A percentile compares a stretch with the other conserved stretches of the same genome.
These are phyloP conservation scores for Phycodurus eques DNA, from an alignment of 2,113 vertebrate genomes.

Conservation along the genomic window DNA sequence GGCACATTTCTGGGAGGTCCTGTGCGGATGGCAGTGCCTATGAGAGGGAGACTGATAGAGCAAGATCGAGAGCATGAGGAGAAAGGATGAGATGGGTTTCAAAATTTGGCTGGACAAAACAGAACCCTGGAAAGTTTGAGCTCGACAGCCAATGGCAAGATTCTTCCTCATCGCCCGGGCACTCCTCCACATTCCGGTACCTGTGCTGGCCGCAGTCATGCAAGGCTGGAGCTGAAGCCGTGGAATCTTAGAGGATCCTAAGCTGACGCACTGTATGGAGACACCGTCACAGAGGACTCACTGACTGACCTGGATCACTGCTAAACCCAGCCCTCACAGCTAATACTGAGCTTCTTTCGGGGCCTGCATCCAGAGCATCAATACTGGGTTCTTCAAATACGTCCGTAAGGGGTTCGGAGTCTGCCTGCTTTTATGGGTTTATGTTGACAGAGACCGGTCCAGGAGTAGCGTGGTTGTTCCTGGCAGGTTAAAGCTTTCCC, in stretches of 20 bases:
- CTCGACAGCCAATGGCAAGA: background rate
- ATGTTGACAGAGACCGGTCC: conserved; percentile 42
- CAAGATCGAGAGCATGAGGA: conserved; percentile 34
- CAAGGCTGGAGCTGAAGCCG: conserved; percentile 31
- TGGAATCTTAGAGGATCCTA: conserved; percentile 49
- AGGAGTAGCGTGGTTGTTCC: conserved; percentile 50
- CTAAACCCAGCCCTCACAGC: conserved; percentile 31
- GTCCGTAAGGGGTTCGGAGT: conserved; percentile 14
- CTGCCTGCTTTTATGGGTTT: conserved; percentile 25
- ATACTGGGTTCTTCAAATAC: conserved; percentile 20
- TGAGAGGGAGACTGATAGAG: conserved; percentile 38
- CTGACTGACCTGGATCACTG: conserved; percentile 66
- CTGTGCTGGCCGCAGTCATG: conserved; percentile 35
- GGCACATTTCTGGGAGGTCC: conserved; percentile 72
- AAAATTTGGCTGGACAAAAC: conserved; percentile 17
- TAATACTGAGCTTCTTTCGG: conserved; percentile 37
- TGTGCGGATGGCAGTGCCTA: conserved; percentile 64
- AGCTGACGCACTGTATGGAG: conserved; percentile 47
- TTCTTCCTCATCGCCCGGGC: conserved; percentile 6
- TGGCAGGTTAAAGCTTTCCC: conserved; percentile 50
- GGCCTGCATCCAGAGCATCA: conserved; percentile 25
- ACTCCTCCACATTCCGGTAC: conserved; percentile 31
- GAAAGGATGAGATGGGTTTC: conserved; percentile 31
- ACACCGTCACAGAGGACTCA: conserved; percentile 46
- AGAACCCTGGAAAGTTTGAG: conserved; percentile 52